Evolutionary conservation across 92 coral and sea anemone species (phyloP).

Genomic region (Diadumene lineata): DNA sequence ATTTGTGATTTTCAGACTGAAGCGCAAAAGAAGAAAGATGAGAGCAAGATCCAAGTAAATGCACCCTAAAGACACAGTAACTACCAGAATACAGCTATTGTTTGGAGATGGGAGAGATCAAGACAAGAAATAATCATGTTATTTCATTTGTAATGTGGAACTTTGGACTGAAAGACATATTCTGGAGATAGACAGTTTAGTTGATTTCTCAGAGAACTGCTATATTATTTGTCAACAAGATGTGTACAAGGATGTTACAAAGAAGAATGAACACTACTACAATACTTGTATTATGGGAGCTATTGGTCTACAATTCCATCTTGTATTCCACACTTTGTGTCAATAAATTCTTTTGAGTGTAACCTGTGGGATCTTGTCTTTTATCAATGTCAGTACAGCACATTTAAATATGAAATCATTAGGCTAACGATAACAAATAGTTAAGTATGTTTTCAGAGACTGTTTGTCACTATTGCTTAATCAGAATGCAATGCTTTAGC

Average conservation of each 20-base stretch:
- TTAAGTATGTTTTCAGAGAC: too few species aligned
- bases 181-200: neutral
- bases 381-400: neutral
- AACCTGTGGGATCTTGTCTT: neutral
- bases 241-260: neutral
- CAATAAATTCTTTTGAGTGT: constrained; percentile 19
- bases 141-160: neutral
- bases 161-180: constrained; percentile 13
- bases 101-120: constrained; percentile 17
- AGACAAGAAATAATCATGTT: neutral
- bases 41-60: constrained; percentile 90
- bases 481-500: too few species aligned
- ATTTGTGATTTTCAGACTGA: constrained; percentile 56
- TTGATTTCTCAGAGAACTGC: constrained; percentile 6
- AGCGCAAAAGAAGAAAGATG: constrained; percentile 98
- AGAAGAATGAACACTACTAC: constrained; percentile 4
- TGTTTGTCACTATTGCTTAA: too few species aligned
- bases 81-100: constrained; percentile 23
- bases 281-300: constrained; percentile 13
- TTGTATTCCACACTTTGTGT: constrained; percentile 25
- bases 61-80: constrained; percentile 20
- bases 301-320: constrained; percentile 34
- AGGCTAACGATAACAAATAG: too few species aligned
- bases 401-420: too few species aligned
- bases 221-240: constrained; percentile 3